Evolutionary conservation across 2,797 vertebrate species (phyloP), one percentile per base, ranked within the genome.

Genomic region (Myotis myotis): DNA sequence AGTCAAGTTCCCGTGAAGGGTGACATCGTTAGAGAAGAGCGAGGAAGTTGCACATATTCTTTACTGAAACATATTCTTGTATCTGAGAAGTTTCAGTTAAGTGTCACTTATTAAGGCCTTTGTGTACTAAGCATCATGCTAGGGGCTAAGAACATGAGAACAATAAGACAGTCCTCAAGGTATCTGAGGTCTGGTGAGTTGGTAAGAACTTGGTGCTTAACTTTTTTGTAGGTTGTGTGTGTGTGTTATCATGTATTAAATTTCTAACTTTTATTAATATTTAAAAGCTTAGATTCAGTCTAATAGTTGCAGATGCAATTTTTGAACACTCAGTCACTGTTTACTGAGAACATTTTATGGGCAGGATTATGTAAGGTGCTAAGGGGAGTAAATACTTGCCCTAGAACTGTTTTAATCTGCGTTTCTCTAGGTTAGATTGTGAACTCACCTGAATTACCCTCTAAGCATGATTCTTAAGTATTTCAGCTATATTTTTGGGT

Each of bases 401-500:
- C 25, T 72, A 0, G 5, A 1, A 33, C 41, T 71, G 6, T 94
- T 95, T 94, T 68, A 72, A 17, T 51, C 6, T 91, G 4, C 47
- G 3, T 95, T 88, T 94, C 82, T 93, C 38, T 76, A 75, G 47
- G 33, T 74, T 88, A 87, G 60, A 83, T 62, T 70, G 74, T 53
- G 70, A 83, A 92, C 28, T 81, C 23, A 60, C 62, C 33, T 80
- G 53, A 57, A 81, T 12, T 87, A 33, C 96, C 72, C 87, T 97
- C 96, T 79, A 97, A 96, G 88, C 89, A 87, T 91, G 85, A 71
- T 91, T 97, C 41, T 94, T 96, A 97, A 97, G 62, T 92, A 97
- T 97, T 90, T 78, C 78, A 95, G 79, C 87, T 96, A 57, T 96
- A 96, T 97, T 97, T 96, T 96, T 97, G 97, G 97, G 97, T 98